Base-by-base conservation (phyloP, 2,113 vertebrate genomes). In the Callospermophilus lateralis region DNA sequence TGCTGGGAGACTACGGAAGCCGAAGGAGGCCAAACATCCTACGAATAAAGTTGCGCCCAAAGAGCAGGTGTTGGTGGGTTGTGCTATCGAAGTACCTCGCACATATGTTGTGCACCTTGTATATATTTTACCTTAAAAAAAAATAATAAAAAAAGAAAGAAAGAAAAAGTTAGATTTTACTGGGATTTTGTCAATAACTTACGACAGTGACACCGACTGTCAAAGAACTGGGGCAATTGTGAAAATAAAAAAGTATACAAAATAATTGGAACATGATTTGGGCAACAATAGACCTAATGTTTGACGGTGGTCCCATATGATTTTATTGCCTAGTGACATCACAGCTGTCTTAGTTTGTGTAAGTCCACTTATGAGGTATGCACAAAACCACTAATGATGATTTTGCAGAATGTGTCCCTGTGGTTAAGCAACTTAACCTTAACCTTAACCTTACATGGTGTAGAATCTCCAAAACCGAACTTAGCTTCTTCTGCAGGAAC, bases 61-160 rank as follows among this genome's bases (percentile, higher is more conserved):
- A 5, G 26, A 4, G 28, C 0, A 34, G 8, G 12, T 3, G 26
- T 1, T 1, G 1, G 16, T 0, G 10, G 5, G 0, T 51, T 90
- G 67, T 28, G 8, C 3, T 9, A 1, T 11, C 16, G 1, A 1
- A 26, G 7, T 17, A 9, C 1, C 4, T 39, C 34, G 0, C 0
- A 0, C 26, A 24, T 8, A 0, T 28, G 13, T 9, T 8, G 61
- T 3, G 70, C 63, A 53, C 10, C 4, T 83, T 70, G 4, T 12
- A 16, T 37, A 39, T 8, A 34, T 48, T 39, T 78, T 39, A 55
- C 53, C 34, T 39, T 45, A 32, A 65, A 93, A n/a, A 55, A 9
- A 34, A 73, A 85, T 16, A 51, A 68, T 76, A 24, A 32, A 7
- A 63, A 8, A 10, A 45, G 42, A 45, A 45, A 8, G 45, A 45